Evolutionary conservation across 1,140 invertebrate species (phyloP).

Genomic region (Drosophila mojavensis): DNA sequence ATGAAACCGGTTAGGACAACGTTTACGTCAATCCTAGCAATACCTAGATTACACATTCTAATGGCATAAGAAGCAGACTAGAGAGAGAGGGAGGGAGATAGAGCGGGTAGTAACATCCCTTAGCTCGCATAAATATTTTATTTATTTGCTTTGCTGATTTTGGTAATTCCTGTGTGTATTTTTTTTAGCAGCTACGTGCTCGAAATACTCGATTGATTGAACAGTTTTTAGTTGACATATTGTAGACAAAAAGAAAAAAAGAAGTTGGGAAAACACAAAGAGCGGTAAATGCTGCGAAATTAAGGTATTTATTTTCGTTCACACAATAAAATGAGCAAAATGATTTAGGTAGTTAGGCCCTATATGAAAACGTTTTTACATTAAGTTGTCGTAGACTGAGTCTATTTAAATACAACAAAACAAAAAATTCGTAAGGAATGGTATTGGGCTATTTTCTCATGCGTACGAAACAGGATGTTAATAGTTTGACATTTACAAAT

Average conservation of each 20-base stretch:
- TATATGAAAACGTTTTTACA: background rate
- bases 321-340: constrained; percentile 10
- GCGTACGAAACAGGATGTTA: too few relatives aligned
- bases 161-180: constrained; percentile 34
- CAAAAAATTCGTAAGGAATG: too few relatives aligned
- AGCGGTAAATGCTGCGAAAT: constrained; percentile 19
- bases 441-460: too few relatives aligned
- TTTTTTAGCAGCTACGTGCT: constrained; percentile 56
- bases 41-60: constrained; percentile 45
- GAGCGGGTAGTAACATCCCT: constrained; percentile 4
- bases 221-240: constrained; percentile 49
- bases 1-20: constrained; percentile 73
- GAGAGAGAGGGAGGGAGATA: background rate
- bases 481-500: too few relatives aligned
- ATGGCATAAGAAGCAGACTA: background rate
- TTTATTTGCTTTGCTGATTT: constrained; percentile 78
- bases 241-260: constrained; percentile 11
- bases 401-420: too few relatives aligned
- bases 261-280: background rate
- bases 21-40: constrained; percentile 62
- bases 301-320: constrained; percentile 21
- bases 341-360: too few relatives aligned
- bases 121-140: constrained; percentile 69
- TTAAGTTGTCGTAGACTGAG: background rate
- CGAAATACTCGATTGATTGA: constrained; percentile 58